Conservation (phyloP, 2,888 invertebrate genomes). For the Aleiodes leptofemur region DNA sequence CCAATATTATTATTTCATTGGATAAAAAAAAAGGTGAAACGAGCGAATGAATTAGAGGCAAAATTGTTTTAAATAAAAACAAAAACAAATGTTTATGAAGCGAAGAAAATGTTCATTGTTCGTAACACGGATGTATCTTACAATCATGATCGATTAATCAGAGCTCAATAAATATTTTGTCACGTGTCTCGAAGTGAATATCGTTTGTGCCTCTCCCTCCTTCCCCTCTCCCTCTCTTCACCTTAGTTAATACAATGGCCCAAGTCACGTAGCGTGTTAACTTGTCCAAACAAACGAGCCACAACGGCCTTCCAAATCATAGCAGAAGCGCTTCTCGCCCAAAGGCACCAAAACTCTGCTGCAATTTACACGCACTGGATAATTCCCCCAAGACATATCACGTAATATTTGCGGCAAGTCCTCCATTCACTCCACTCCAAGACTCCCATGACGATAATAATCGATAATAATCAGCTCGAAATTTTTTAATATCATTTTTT, state of each 20-base stretch:
- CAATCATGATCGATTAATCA: too few relatives aligned
- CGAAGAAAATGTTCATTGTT: too few relatives aligned
- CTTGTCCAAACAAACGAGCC: slow-evolving; percentile 34
- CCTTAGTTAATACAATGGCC: slow-evolving; percentile 15
- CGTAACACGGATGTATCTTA: too few relatives aligned
- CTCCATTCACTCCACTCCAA: too few relatives aligned
- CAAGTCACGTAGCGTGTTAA: slow-evolving; percentile 32
- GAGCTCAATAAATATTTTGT: slow-evolving; percentile 10
- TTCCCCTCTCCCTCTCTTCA: too few relatives aligned
- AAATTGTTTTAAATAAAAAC: slow-evolving; percentile 6
- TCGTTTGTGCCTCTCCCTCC: not conserved
- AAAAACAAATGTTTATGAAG: not conserved
- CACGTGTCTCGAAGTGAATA: not conserved
- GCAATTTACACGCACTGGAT: too few relatives aligned
- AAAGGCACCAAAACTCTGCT: slow-evolving; percentile 6
- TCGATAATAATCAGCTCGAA: too few relatives aligned
- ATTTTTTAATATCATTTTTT: too few relatives aligned
- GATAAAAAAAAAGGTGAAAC: too few relatives aligned
- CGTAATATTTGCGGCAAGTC: not conserved
- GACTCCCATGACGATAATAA: too few relatives aligned
- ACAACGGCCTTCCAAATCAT: slow-evolving; percentile 9
- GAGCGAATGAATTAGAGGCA: not conserved
- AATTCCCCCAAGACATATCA: not conserved
- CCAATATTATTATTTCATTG: too few relatives aligned
- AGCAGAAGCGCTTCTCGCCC: slow-evolving; percentile 6